These are phyloP conservation scores for Threskiornis aethiopicus DNA, from an alignment of 2,797 vertebrate genomes.

Conservation along the genomic window DNA sequence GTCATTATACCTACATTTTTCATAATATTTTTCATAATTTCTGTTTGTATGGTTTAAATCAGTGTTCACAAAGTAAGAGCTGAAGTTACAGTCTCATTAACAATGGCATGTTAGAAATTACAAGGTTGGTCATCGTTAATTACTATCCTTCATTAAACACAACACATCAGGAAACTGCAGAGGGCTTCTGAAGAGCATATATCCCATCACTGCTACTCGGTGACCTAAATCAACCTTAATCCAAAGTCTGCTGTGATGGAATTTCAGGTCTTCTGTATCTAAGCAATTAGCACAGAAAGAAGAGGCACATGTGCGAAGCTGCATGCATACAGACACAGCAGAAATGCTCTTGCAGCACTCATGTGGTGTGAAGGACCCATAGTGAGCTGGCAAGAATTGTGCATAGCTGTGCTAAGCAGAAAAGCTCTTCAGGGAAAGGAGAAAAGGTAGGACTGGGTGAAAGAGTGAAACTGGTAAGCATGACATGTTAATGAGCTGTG, in stretches of 20 bases:
- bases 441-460: neutral
- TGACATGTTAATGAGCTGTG: slow-evolving; percentile 33
- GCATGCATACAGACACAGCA: neutral
- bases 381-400: neutral
- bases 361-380: neutral
- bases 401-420: neutral
- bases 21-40: neutral
- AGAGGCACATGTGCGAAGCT: neutral
- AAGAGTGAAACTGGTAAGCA: neutral
- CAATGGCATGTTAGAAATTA: slow-evolving; percentile 27
- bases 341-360: neutral
- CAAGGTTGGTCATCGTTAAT: slow-evolving; percentile 32
- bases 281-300: neutral
- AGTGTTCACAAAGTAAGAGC: neutral
- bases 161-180: neutral
- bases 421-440: slow-evolving; percentile 12
- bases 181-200: neutral
- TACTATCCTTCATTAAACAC: slow-evolving; percentile 31
- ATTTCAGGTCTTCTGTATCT: neutral
- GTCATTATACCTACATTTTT: neutral
- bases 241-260: neutral
- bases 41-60: neutral
- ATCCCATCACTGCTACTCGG: neutral
- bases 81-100: slow-evolving; percentile 23
- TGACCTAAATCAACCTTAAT: slow-evolving; percentile 22